A percentile compares a stretch with the other conserved stretches of the same genome.
These are phyloP conservation scores for Corythornis leucogaster DNA, from an alignment of 2,797 vertebrate genomes.

Conservation along the genomic window DNA sequence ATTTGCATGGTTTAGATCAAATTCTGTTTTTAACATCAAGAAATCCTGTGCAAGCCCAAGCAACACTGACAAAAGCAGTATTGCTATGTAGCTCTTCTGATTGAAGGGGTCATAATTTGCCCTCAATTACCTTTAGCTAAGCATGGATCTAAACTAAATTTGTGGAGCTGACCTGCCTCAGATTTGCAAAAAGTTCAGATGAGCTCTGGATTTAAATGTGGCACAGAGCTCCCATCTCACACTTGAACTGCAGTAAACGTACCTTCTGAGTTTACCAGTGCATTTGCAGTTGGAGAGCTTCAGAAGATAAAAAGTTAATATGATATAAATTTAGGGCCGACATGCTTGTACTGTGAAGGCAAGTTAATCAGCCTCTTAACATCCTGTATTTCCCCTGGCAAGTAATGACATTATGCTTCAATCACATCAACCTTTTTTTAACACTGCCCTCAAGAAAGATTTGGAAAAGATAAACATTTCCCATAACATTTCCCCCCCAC, in stretches of 20 bases:
- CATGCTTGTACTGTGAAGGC: not conserved
- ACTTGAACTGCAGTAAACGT: not conserved
- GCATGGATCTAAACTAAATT: not conserved
- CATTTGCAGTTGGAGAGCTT: not conserved
- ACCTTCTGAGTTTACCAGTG: not conserved
- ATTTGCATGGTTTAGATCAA: not conserved
- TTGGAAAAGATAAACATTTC: conserved; percentile 55
- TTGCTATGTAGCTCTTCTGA: not conserved
- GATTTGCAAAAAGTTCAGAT: not conserved
- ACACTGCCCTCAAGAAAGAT: conserved; percentile 64
- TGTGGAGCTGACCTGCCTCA: not conserved
- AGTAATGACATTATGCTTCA: conserved; percentile 55
- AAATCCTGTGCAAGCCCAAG: conserved; percentile 2
- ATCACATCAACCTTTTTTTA: conserved; percentile 53
- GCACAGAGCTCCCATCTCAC: not conserved
- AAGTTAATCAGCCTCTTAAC: conserved; percentile 53
- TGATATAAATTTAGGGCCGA: not conserved
- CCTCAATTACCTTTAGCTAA: not conserved
- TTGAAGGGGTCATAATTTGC: not conserved
- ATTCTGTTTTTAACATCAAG: not conserved
- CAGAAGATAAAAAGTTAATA: conserved; percentile 16
- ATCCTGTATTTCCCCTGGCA: conserved; percentile 48
- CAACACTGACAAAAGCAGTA: not conserved
- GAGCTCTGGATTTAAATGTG: not conserved
- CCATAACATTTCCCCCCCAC: not conserved